Evolutionary conservation across 2,113 vertebrate species (phyloP).

Genomic region (Upupa epops): DNA sequence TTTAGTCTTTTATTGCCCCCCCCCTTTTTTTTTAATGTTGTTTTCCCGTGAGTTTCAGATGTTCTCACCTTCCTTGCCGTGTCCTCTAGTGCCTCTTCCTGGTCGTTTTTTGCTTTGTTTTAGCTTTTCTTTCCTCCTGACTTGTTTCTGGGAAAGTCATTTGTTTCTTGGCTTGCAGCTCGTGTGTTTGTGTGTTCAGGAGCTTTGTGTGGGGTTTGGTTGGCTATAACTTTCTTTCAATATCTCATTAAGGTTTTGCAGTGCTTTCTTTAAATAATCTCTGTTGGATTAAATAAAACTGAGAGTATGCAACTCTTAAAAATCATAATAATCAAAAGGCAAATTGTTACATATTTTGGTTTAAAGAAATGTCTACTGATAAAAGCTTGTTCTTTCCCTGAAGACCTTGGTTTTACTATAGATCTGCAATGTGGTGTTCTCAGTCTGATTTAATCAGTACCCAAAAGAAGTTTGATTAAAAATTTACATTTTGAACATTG

Average conservation of each 20-base stretch:
- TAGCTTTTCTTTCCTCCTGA: constrained; percentile 41
- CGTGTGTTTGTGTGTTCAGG: constrained; percentile 64
- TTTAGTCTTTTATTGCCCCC: constrained; percentile 32
- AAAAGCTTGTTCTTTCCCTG: background rate
- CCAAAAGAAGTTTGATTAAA: background rate
- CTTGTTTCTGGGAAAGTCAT: constrained; percentile 89
- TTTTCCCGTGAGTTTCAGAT: constrained; percentile 56
- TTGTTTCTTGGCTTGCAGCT: constrained; percentile 75
- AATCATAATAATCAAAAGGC: background rate
- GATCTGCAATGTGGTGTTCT: background rate
- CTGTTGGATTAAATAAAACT: background rate
- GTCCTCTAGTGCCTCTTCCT: background rate
- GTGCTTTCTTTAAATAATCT: constrained; percentile 22
- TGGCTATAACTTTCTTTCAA: constrained; percentile 68
- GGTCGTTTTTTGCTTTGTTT: background rate
- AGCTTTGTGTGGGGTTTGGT: constrained; percentile 74
- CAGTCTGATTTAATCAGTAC: background rate
- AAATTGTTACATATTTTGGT: background rate
- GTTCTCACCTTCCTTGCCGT: constrained; percentile 14
- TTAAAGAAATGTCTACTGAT: background rate
- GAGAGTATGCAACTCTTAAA: constrained; percentile 56
- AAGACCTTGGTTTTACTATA: background rate
- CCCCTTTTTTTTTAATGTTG: background rate
- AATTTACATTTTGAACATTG: background rate
- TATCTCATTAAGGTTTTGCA: constrained; percentile 78